Evolutionary conservation across 2,797 vertebrate genomes (phyloP).

Genomic region (Distichodus sexfasciatus): DNA sequence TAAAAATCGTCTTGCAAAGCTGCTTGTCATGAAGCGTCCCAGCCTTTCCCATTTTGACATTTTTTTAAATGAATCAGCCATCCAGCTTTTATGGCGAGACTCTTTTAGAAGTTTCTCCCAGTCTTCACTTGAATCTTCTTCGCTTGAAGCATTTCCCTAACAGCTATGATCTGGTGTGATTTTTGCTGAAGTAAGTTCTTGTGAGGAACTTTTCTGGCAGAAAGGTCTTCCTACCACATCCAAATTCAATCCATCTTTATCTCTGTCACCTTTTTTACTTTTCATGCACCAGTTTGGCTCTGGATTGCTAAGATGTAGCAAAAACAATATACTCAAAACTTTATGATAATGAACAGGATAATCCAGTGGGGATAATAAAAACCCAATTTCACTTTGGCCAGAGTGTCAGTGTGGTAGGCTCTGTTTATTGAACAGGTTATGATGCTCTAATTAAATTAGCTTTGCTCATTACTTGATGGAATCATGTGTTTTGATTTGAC

Average conservation of each 20-base stretch:
- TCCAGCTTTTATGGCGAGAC: too few species aligned
- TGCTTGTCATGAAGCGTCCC: neutral
- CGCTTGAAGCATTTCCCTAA: slow-evolving; percentile 6
- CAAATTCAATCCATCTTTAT: neutral
- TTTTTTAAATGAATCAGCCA: too few species aligned
- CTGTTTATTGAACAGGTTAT: neutral
- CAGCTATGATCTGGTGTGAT: slow-evolving; percentile 14
- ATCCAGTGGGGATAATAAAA: slow-evolving; percentile 12
- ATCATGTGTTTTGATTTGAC: neutral
- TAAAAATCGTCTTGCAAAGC: too few species aligned
- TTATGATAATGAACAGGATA: slow-evolving; percentile 13
- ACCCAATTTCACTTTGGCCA: neutral
- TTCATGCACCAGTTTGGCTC: neutral
- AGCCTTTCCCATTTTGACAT: too few species aligned
- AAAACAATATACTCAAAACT: neutral
- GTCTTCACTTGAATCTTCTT: neutral
- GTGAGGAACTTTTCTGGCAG: neutral
- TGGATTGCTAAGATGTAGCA: slow-evolving; percentile 1
- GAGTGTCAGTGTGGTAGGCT: neutral
- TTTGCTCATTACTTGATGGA: neutral
- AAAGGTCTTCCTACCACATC: neutral
- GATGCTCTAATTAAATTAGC: neutral
- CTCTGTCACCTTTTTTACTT: neutral
- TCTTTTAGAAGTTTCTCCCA: too few species aligned
- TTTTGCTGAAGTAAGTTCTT: slow-evolving; percentile 7